A percentile compares a stretch with the other conserved stretches of the same genome.
Conservation (phyloP, 2,888 invertebrate genomes). For the Synanthedon andrenaeformis region DNA sequence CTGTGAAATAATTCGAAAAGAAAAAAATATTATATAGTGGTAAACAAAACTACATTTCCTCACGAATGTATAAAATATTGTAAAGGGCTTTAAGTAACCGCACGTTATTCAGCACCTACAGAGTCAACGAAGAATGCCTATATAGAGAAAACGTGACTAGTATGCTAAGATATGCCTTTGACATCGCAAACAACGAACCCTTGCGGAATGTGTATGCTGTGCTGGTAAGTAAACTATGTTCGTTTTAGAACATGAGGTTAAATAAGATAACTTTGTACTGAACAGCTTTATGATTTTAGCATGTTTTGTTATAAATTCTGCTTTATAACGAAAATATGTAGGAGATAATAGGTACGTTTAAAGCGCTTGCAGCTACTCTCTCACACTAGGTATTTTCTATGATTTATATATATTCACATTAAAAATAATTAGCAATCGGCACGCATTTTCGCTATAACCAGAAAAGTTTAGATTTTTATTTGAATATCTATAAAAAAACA, state of each 20-base stretch:
- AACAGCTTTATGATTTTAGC: no score
- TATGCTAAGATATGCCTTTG: slow-evolving; percentile 33
- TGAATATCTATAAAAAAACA: no score
- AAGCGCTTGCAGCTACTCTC: no score
- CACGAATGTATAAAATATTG: slow-evolving; percentile 6
- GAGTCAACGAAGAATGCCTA: slow-evolving; percentile 34
- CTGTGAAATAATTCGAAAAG: slow-evolving; percentile 16
- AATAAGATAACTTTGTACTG: background rate
- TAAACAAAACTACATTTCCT: slow-evolving; percentile 17
- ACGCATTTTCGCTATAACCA: no score
- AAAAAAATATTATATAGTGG: slow-evolving; percentile 13
- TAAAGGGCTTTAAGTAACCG: slow-evolving; percentile 13
- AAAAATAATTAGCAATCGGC: no score
- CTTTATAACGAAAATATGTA: no score
- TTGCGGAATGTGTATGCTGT: slow-evolving; percentile 3
- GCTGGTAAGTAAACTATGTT: background rate
- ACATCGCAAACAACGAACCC: slow-evolving; percentile 12
- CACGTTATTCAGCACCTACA: slow-evolving; percentile 19
- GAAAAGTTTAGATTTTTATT: no score
- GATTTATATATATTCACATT: no score
- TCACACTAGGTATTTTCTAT: no score
- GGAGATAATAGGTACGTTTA: no score
- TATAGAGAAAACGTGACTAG: slow-evolving; percentile 28
- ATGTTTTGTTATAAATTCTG: no score
- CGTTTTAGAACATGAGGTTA: background rate